Percentiles rank a stretch among this genome's conserved stretches.
These are phyloP conservation scores for Mastacembelus armatus DNA, from an alignment of 2,797 vertebrate genomes.

Conservation along the genomic window DNA sequence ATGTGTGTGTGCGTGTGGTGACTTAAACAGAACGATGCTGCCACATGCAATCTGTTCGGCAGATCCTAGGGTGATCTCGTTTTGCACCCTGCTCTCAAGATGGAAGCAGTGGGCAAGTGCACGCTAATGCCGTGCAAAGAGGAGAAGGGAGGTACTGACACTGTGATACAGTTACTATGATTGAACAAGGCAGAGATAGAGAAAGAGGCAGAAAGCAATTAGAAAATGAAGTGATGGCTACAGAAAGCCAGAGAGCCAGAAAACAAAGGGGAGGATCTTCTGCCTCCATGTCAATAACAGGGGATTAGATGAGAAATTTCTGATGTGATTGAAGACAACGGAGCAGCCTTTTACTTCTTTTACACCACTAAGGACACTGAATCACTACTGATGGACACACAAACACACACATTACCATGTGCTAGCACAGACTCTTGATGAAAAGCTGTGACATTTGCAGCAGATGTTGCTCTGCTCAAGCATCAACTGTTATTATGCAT, in stretches of 20 bases:
- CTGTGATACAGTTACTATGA: constrained; percentile 21
- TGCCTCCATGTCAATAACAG: constrained; percentile 25
- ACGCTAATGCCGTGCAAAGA: constrained; percentile 13
- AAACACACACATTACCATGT: constrained; percentile 9
- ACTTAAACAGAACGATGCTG: constrained; percentile 37
- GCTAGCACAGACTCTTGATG: constrained; percentile 9
- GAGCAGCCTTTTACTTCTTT: constrained; percentile 25
- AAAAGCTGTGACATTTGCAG: constrained; percentile 9
- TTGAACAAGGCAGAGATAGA: constrained; percentile 32
- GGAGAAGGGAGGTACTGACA: constrained; percentile 11
- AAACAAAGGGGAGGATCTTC: constrained; percentile 11
- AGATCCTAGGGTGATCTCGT: constrained; percentile 13
- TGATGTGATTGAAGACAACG: constrained; percentile 39
- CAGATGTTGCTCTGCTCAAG: constrained; percentile 21
- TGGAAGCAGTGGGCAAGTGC: constrained; percentile 23
- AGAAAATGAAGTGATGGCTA: constrained; percentile 33
- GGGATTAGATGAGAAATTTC: constrained; percentile 34
- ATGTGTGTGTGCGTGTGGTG: constrained; percentile 1
- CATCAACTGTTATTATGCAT: constrained; percentile 1
- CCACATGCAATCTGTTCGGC: constrained; percentile 41
- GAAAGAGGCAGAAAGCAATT: constrained; percentile 40
- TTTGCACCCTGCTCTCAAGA: constrained; percentile 22
- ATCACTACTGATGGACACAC: constrained; percentile 1
- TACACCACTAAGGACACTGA: background rate
- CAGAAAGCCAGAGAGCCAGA: constrained; percentile 9